Evolutionary conservation across 2,797 vertebrate genomes (phyloP), one percentile per base, ranked within the genome.

Genomic region (Ctenopoma kingsleyae): DNA sequence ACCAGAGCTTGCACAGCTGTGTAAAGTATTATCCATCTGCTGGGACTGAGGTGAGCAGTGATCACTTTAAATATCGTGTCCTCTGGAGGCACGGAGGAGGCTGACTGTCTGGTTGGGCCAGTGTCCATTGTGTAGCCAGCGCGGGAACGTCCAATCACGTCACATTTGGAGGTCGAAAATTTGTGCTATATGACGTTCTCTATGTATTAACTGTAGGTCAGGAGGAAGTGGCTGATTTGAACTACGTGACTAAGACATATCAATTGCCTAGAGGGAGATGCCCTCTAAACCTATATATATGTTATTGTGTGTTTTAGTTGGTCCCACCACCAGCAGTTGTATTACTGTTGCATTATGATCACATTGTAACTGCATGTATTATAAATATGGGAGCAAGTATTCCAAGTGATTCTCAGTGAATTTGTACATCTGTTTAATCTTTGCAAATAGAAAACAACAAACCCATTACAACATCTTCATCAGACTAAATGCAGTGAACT

Each of bases 21-120:
- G 78, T 85, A 88, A 94, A 86, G 80, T 87, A 93, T 95, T 93
- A 95, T 85, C 76, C 72, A 84, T 87, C 81, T 86, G 77, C 61
- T 23, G 86, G 85, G 87, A 72, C 47, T n/a, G 61, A 78, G 71
- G 80, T 75, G 83, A 81, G 79, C 76, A 38, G 64, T 76, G 88
- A 89, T 88, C 84, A 82, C 82, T 88, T 85, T 73, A 71, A 84
- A 89, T 82, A 85, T 82, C 36, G 19, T 78, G 80, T 90, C 87
- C 82, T 82, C 85, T 49, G 69, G 86, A 90, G 91, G 87, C 78
- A 40, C 27, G 60, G 51, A 86, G 93, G 91, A 92, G 93, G 90
- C 93, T 40, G 75, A 70, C 71, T 86, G 89, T 93, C 91, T 91
- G 85, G 74, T 83, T 76, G 55, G 62, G 69, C 67, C 75, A 50